Evolutionary conservation across 2,888 invertebrate species (phyloP).

Genomic region (Andrena camellia): DNA sequence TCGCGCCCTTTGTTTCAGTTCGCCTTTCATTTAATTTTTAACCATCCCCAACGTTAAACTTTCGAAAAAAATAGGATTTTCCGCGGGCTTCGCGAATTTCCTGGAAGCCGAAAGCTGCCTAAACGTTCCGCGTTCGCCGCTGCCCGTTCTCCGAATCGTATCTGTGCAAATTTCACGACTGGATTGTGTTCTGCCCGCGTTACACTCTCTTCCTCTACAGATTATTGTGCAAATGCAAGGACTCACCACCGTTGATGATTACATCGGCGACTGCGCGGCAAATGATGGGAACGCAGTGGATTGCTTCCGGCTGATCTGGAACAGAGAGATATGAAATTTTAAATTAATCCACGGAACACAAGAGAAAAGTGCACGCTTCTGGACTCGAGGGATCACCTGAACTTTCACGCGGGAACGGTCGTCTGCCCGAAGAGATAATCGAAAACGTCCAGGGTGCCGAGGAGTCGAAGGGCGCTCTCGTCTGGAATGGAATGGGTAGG

Average conservation of each 20-base stretch:
- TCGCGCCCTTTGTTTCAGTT: constrained; percentile 9
- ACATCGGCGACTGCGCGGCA: constrained; percentile 12
- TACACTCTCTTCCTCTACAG: background rate
- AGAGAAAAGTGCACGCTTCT: background rate
- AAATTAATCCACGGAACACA: background rate
- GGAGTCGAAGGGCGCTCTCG: constrained; percentile 9
- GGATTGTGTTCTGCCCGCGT: background rate
- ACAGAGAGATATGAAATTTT: background rate
- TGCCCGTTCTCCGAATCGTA: background rate
- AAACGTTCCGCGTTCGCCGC: background rate
- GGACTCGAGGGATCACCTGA: background rate
- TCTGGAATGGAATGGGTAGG: constrained; percentile 7
- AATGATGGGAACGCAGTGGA: background rate
- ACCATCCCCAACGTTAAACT: background rate
- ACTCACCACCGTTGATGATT: constrained; percentile 31
- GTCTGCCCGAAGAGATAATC: background rate
- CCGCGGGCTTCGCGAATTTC: background rate
- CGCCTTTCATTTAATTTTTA: constrained; percentile 28
- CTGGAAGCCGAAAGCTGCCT: background rate
- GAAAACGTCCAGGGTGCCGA: constrained; percentile 10
- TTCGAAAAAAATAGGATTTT: background rate
- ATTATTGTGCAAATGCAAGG: too few relatives aligned
- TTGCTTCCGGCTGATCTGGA: constrained; percentile 24
- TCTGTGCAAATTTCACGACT: background rate
- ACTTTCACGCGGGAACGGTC: too few relatives aligned